phyloP scores from a whole-genome alignment of 2,797 vertebrate species.

The Pagetopsis macropterus region DNA sequence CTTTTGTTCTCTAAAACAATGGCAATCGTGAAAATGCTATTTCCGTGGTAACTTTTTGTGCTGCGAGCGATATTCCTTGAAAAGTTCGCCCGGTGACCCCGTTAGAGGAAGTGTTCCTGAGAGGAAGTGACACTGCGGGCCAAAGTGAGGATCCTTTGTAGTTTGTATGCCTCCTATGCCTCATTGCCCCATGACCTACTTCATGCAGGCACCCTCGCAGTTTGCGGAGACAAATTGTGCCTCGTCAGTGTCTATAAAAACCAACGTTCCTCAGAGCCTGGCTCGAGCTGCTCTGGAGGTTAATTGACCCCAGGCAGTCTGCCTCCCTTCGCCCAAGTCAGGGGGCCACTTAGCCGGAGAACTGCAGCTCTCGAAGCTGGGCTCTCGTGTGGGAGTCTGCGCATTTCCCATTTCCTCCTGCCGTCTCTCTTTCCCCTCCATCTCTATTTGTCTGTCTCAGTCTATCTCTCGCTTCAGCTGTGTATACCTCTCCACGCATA shows the following conservation, averaged over 20 bases:
- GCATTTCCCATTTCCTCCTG: conserved; percentile 37
- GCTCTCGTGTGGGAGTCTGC: conserved; percentile 51
- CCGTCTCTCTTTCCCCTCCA: conserved; percentile 1
- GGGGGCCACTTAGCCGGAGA: conserved; percentile 35
- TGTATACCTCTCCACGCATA: conserved; percentile 10
- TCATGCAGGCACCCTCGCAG: conserved; percentile 62
- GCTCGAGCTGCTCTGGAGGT: conserved; percentile 55
- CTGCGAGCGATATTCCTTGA: conserved; percentile 24
- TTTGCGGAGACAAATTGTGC: conserved; percentile 63
- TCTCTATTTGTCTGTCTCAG: conserved; percentile 18
- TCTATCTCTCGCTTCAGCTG: conserved; percentile 8
- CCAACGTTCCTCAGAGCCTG: conserved; percentile 62
- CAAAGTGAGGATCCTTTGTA: conserved; percentile 37
- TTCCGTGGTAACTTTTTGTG: conserved; percentile 27
- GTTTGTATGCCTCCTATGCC: conserved; percentile 50
- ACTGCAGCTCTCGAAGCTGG: conserved; percentile 47
- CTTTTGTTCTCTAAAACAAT: conserved; percentile 71
- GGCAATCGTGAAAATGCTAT: conserved; percentile 55
- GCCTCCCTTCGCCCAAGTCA: conserved; percentile 52
- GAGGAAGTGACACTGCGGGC: conserved; percentile 37
- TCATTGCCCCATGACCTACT: conserved; percentile 72
- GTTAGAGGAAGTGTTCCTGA: conserved; percentile 24
- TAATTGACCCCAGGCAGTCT: conserved; percentile 70
- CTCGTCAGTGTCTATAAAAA: conserved; percentile 73
- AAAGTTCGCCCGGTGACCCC: conserved; percentile 34